These are phyloP conservation scores for Drosophila tanythrix DNA, from an alignment of 2,888 invertebrate genomes.

Conservation along the genomic window DNA sequence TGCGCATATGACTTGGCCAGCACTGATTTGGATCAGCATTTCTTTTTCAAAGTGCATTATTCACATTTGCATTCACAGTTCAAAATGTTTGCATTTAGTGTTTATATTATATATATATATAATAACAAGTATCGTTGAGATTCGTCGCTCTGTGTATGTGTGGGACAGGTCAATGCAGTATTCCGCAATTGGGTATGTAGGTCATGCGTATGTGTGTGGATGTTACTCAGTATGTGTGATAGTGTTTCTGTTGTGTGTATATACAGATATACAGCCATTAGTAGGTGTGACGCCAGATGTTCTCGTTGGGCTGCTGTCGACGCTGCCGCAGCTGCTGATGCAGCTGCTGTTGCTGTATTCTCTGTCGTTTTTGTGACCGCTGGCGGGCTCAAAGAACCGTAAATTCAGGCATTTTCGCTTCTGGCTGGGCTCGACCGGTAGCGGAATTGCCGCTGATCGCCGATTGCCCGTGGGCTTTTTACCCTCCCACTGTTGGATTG, in stretches of 20 bases:
- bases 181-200: constrained; percentile 32
- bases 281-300: constrained; percentile 51
- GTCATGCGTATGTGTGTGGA: constrained; percentile 18
- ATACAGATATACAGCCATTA: constrained; percentile 10
- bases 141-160: constrained; percentile 16
- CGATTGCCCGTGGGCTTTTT: background rate
- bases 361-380: background rate
- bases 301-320: constrained; percentile 32
- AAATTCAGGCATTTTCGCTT: background rate
- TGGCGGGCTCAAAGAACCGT: background rate
- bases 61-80: constrained; percentile 12
- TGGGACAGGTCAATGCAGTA: constrained; percentile 36
- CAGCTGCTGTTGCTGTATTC: constrained; percentile 35
- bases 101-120: constrained; percentile 8
- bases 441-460: background rate
- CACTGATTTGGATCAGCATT: background rate
- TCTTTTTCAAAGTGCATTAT: background rate
- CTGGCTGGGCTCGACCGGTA: constrained; percentile 9
- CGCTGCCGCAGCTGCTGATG: constrained; percentile 39
- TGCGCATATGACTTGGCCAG: background rate
- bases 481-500: background rate
- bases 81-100: constrained; percentile 39
- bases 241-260: background rate
- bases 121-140: constrained; percentile 31
- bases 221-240: background rate